Base-by-base conservation (phyloP, 35 echinoderm and acorn worm genomes). In the Nesometra sesokonis region DNA sequence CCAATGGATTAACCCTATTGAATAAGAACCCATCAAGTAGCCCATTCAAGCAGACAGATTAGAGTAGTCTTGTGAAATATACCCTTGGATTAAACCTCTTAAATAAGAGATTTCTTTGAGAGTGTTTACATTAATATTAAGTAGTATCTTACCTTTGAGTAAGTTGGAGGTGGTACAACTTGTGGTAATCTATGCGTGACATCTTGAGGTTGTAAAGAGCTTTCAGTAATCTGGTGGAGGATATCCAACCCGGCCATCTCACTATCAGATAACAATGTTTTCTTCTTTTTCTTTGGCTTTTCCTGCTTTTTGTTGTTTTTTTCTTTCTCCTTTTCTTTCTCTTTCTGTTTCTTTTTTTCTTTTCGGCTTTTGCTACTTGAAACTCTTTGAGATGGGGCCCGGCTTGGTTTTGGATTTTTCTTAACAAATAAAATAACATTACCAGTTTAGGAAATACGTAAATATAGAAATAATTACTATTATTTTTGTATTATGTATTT, bases 231-330 rank as follows among this genome's bases (percentile, higher is more conserved):
- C 38, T 83, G 81, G n/a, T 83, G 81, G 34, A 83, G 30, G 23
- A 83, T 39, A 83, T 83, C 37, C 13, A 83, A 35, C 17, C 52
- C 52, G 2, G 52, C 52, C 52, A 67, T 17, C 0, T 67, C 52
- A 67, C 52, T 67, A 27, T 67, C 52, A 2, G 52, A 67, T 19
- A 67, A 67, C 21, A 27, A 17, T 1, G 52, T 67, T 27, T 67
- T 67, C 23, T 67, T 67, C 52, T 67, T 67, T 27, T 67, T 78
- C 78, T 33, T 80, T 46, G 57, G 31, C 17, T 87, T 87, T 80
- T 85, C 83, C 33, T 89, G 57, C 57, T 89, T 83, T 36, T 89
- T 89, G 32, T 83, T 89, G 39, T 46, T 32, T 57, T 89, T 83
- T 80, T n/a, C n/a, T n/a, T n/a, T n/a, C n/a, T n/a, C n/a, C n/a